Evolutionary conservation across 2,888 invertebrate genomes (phyloP), one percentile per base, ranked within the genome.

Genomic region (Fragum whitleyi): DNA sequence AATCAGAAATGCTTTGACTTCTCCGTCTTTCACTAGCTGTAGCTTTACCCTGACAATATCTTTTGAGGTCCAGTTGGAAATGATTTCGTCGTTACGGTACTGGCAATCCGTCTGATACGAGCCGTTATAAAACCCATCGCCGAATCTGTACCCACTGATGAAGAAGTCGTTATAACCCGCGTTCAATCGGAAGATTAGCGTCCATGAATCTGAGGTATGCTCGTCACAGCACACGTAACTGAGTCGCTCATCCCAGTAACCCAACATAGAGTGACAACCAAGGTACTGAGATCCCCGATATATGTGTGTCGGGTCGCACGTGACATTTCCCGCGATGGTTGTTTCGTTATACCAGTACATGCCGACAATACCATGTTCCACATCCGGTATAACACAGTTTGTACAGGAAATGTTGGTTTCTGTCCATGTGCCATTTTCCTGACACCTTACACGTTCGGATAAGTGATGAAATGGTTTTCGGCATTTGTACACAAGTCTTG

Each of bases 321-420:
- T 42, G 6, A 65, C 65, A 26, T 42, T 32, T 9, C 23, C 65
- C 19, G 19, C 9, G 7, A 42, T 16, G 5, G 7, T 21, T n/a
- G 32, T 36, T 14, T 65, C 65, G 21, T 65, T 26, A 21, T 36
- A 42, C 42, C 65, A 11, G 28, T 36, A 65, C 65, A 65, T 39
- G 11, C 19, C 21, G 2, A 65, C 65, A 39, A 23, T 65, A 9
- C 65, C 65, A 42, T 42, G 21, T 14, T 39, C 23, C 65, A 65
- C 65, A 21, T 39, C 42, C 39, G 65, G 65, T 26, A 42, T 5
- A 5, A 21, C 26, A 36, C 65, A 65, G 42, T 65, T 65, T 21
- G 42, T 65, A 21, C 65, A 65, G 39, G 65, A 42, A 42, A 65
- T 65, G 26, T 42, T 65, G 14, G 65, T 23, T 23, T 39, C 11